These are phyloP conservation scores for Drosophila conformis DNA, from an alignment of 2,888 invertebrate species.

Conservation along the genomic window DNA sequence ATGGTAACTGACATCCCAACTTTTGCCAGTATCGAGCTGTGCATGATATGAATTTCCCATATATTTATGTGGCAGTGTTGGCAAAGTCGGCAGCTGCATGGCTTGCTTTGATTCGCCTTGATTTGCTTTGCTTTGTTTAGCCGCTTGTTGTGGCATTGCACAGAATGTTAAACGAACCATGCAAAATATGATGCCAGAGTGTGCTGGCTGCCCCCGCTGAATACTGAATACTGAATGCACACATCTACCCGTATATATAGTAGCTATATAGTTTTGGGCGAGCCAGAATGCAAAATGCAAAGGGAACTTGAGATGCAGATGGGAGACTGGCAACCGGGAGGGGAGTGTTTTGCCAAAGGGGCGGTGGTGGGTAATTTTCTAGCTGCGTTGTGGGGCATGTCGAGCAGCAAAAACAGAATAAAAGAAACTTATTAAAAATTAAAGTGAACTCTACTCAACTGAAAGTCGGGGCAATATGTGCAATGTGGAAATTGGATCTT, in stretches of 20 bases:
- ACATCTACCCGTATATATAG: not conserved
- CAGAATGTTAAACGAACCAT: conserved; percentile 80
- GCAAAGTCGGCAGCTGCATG: conserved; percentile 44
- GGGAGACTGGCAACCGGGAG: not conserved
- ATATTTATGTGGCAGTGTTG: conserved; percentile 1
- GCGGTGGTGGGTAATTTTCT: not conserved
- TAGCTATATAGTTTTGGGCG: conserved; percentile 38
- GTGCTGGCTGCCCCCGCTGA: conserved; percentile 10
- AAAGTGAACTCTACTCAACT: conserved; percentile 19
- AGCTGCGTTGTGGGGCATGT: conserved; percentile 27
- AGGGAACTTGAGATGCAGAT: conserved; percentile 4
- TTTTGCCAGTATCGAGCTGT: conserved; percentile 23
- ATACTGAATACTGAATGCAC: conserved; percentile 6
- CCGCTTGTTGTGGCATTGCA: conserved; percentile 60
- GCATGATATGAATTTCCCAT: conserved; percentile 37
- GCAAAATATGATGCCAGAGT: conserved; percentile 71
- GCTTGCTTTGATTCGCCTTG: conserved; percentile 22
- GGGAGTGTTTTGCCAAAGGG: not conserved
- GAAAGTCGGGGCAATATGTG: conserved; percentile 30
- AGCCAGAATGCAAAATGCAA: conserved; percentile 50
- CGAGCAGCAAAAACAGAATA: conserved; percentile 27
- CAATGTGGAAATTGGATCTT: conserved; percentile 48
- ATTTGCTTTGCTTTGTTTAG: conserved; percentile 37
- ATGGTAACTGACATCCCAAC: conserved; percentile 11
- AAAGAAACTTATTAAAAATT: conserved; percentile 47